A percentile compares a stretch with the other conserved stretches of the same genome.
Evolutionary conservation across 2,888 invertebrate genomes (phyloP).

Genomic region (Notodonta dromedarius): DNA sequence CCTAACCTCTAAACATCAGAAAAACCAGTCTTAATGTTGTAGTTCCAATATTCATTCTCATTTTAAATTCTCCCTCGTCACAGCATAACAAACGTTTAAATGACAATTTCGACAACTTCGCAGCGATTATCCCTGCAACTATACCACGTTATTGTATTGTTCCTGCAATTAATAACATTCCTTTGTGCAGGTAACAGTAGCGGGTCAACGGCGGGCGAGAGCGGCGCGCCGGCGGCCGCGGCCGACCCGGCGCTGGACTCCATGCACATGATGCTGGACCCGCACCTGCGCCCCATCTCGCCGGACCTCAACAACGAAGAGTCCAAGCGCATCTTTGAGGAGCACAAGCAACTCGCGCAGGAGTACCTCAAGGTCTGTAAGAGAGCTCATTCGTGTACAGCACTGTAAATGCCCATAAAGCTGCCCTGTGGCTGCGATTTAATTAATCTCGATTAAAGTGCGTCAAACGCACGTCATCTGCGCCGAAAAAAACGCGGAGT

Average conservation of each 20-base stretch:
- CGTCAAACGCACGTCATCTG: too few relatives aligned
- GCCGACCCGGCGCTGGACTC: constrained; percentile 86
- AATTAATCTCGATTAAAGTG: too few relatives aligned
- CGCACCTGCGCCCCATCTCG: constrained; percentile 92
- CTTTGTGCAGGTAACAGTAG: constrained; percentile 73
- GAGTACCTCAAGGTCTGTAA: constrained; percentile 91
- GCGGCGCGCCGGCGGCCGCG: constrained; percentile 70
- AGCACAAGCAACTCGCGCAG: constrained; percentile 94
- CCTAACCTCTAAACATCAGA: too few relatives aligned
- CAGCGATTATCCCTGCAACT: neutral
- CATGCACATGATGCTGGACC: constrained; percentile 91
- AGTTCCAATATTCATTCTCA: too few relatives aligned
- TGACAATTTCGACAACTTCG: too few relatives aligned
- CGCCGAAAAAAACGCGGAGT: too few relatives aligned
- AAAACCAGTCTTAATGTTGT: too few relatives aligned
- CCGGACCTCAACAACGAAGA: constrained; percentile 91
- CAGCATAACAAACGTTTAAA: too few relatives aligned
- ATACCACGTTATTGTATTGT: neutral
- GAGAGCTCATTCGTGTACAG: too few relatives aligned
- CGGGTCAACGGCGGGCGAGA: constrained; percentile 58
- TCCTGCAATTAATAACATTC: neutral
- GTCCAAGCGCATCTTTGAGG: constrained; percentile 94
- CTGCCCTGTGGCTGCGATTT: too few relatives aligned
- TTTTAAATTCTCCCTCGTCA: too few relatives aligned
- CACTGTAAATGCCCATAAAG: too few relatives aligned